A percentile compares a stretch with the other conserved stretches of the same genome.
These are phyloP conservation scores for Tamias sibiricus DNA, from an alignment of 2,113 vertebrate genomes.

Conservation along the genomic window DNA sequence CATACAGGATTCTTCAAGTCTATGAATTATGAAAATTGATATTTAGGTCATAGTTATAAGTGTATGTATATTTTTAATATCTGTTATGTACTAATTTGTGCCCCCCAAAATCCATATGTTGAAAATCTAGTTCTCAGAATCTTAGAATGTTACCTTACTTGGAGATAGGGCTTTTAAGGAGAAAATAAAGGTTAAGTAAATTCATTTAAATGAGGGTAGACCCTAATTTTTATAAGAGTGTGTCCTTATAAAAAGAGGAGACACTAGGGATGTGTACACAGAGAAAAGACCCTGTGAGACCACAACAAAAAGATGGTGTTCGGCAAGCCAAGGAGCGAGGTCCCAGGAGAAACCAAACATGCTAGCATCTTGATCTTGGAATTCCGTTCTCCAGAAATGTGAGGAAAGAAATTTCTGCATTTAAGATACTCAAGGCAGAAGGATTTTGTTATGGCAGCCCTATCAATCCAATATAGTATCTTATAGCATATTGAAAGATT, in stretches of 20 bases:
- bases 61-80: neutral
- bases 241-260: neutral
- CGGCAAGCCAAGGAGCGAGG: neutral
- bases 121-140: neutral
- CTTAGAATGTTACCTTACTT: neutral
- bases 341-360: neutral
- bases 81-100: neutral
- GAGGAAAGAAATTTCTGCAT: neutral
- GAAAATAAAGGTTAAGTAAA: neutral
- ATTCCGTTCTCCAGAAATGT: neutral
- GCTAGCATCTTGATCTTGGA: neutral
- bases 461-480: neutral
- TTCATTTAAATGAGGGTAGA: neutral
- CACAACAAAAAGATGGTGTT: neutral
- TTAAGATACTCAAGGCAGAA: neutral
- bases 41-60: neutral
- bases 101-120: neutral
- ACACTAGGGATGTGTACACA: neutral
- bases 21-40: neutral
- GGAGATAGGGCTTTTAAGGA: neutral
- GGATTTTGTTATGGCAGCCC: neutral
- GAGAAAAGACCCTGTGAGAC: neutral
- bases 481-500: neutral
- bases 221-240: no score
- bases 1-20: neutral